These are phyloP conservation scores for Bos taurus DNA, from an alignment of 2,113 vertebrate genomes.

Conservation along the genomic window DNA sequence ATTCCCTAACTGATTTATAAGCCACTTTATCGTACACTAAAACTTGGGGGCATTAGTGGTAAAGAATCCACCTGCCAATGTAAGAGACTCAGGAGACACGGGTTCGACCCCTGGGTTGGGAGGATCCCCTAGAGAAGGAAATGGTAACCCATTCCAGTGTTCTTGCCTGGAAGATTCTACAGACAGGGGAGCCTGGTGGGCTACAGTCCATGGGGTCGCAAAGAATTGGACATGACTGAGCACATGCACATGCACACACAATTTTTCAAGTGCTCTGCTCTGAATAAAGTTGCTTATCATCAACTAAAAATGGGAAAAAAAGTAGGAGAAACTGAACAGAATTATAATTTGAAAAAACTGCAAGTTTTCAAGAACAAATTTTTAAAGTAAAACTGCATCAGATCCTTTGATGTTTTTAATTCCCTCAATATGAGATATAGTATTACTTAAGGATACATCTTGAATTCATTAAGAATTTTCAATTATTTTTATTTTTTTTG, in stretches of 20 bases:
- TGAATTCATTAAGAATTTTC: neutral
- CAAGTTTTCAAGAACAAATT: neutral
- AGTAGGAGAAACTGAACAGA: neutral
- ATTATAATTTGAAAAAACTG: neutral
- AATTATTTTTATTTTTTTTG: neutral
- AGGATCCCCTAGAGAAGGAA: neutral
- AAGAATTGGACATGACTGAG: neutral
- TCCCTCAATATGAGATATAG: fast-evolving
- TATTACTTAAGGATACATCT: neutral
- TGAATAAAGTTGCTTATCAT: neutral
- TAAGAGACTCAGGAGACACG: neutral
- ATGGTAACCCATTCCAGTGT: neutral
- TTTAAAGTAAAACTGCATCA: neutral
- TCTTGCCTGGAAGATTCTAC: neutral
- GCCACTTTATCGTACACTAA: neutral
- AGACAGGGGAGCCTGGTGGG: neutral
- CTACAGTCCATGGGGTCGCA: neutral
- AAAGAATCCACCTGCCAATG: neutral
- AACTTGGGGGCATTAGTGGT: neutral
- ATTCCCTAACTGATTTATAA: neutral
- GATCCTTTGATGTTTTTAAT: neutral
- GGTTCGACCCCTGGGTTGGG: neutral
- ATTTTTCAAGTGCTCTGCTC: neutral
- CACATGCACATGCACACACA: neutral
- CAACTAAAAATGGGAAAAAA: neutral